Percentiles rank a stretch among this genome's conserved stretches.
These are phyloP conservation scores for Eonycteris spelaea DNA, from an alignment of 2,113 vertebrate genomes.

Conservation along the genomic window DNA sequence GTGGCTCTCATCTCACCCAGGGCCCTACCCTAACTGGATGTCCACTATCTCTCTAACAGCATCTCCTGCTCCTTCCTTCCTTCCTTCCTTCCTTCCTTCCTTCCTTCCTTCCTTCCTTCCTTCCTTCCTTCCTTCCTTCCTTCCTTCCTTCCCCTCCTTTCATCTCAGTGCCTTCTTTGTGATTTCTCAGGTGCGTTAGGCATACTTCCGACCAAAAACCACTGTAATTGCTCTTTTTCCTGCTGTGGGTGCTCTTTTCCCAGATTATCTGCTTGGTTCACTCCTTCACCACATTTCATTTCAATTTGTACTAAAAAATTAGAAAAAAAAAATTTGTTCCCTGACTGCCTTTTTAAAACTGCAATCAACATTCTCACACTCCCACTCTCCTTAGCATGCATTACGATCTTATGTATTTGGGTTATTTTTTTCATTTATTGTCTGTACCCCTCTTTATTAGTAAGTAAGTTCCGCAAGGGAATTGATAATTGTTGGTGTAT, in stretches of 20 bases:
- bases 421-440: not conserved
- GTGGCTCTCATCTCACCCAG: not conserved
- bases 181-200: not conserved
- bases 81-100: not conserved
- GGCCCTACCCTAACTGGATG: not conserved
- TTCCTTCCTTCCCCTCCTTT: not conserved
- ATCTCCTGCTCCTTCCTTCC: not conserved
- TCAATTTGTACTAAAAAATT: not conserved
- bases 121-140: not conserved
- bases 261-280: not conserved
- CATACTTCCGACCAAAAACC: not conserved
- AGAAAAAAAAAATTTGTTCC: not conserved
- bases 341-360: not conserved
- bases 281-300: not conserved
- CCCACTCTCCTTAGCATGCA: fast-evolving
- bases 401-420: not conserved
- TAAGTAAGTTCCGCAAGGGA: not conserved
- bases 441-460: not conserved
- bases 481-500: not conserved
- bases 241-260: not conserved
- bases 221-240: not conserved
- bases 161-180: not conserved
- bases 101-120: not conserved
- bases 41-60: fast-evolving
- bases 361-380: not conserved